These are phyloP conservation scores for Brachyalestes nurse DNA, from an alignment of 2,797 vertebrate genomes.

Conservation along the genomic window DNA sequence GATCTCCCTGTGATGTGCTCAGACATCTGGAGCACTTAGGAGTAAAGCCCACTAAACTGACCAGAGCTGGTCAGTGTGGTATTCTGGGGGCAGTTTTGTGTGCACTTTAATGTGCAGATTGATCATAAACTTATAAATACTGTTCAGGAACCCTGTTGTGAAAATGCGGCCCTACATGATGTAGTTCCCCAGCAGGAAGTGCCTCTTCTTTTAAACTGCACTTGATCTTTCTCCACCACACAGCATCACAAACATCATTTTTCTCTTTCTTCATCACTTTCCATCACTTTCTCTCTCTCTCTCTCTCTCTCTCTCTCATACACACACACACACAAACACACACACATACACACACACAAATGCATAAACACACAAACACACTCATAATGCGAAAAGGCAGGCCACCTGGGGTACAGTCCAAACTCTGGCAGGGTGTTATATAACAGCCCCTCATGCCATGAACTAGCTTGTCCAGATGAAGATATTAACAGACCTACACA, in stretches of 20 bases:
- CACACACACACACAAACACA: conserved; percentile 17
- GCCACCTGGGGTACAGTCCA: conserved; percentile 40
- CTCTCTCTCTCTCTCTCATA: conserved; percentile 7
- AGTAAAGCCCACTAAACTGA: neutral
- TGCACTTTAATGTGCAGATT: neutral
- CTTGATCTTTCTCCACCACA: conserved; percentile 22
- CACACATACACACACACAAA: conserved; percentile 18
- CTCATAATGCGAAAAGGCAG: conserved; percentile 37
- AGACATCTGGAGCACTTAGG: no score
- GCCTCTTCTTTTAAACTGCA: neutral
- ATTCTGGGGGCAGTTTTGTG: neutral
- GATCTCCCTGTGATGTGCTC: no score
- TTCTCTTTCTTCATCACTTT: neutral
- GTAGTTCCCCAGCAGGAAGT: neutral
- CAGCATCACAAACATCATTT: conserved; percentile 30
- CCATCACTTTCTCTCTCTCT: neutral
- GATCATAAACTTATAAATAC: neutral
- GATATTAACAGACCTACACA: neutral
- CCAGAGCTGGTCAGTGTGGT: neutral
- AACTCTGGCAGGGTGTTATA: conserved; percentile 27
- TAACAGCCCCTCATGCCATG: neutral
- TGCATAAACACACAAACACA: conserved; percentile 1
- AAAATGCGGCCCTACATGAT: neutral
- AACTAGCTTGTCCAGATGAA: conserved; percentile 3
- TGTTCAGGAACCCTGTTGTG: neutral